Evolutionary conservation across 2,888 invertebrate species (phyloP), one percentile per base, ranked within the genome.

Genomic region (Meghimatium bilineatum): DNA sequence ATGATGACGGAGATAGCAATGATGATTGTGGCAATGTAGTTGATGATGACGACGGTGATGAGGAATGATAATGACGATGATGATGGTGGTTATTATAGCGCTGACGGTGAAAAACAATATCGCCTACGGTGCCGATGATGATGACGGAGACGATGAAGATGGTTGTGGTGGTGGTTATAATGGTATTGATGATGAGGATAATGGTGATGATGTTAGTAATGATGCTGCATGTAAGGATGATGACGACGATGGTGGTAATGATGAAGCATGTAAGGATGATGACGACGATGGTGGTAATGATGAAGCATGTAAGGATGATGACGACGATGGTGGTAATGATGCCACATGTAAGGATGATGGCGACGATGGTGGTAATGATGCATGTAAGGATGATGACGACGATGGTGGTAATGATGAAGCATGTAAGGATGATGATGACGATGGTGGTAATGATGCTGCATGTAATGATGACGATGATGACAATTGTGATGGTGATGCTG

Each of bases 361-460:
- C 38, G 69, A 52, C 3, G 49, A 66, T 49, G 67, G 49, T 36
- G 32, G 52, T 56, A 60, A 36, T 67, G 34, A 56, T 69, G 38
- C 52, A 67, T 52, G 77, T 69, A 60, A 82, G 69, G 75, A 71
- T 78, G 78, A 77, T 71, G 77, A 44, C 71, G 78, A 77, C 69
- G 77, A 60, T 71, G 78, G 71, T 38, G 71, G 71, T 71, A 60
- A 78, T 36, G 60, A 36, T 67, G 82, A 82, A 67, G 66, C 32
- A 76, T 66, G 77, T 14, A 66, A 29, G 66, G 56, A 52, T 32
- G 44, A 34, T 49, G 26, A 69, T 10, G 66, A 66, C 26, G 66
- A 66, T 29, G 29, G 29, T 12, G 66, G 12, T 29, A 29, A 66
- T 29, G 66, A 67, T 26, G 67, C 17, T 36, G 67, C 77, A 44